Conservation (phyloP, 2,113 vertebrate species). For the Spilogale gracilis region DNA sequence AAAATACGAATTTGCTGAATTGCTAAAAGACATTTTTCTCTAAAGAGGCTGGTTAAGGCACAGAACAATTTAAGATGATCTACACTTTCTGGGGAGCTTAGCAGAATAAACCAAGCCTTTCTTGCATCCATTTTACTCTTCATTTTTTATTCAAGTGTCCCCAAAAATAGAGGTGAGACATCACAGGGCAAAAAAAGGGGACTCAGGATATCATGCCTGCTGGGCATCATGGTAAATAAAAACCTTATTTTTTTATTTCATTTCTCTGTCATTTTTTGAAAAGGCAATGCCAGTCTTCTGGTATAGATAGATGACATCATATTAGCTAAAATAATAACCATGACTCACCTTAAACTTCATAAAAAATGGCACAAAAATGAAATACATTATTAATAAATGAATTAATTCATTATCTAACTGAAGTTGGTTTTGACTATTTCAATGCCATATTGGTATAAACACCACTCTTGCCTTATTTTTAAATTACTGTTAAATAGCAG, state of each 20-base stretch:
- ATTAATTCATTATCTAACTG: slow-evolving; percentile 67
- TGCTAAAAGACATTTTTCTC: background rate
- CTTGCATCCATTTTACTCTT: background rate
- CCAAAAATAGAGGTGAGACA: background rate
- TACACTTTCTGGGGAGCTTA: background rate
- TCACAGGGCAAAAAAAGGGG: background rate
- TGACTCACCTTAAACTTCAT: background rate
- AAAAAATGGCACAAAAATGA: slow-evolving; percentile 57
- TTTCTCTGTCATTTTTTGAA: slow-evolving; percentile 45
- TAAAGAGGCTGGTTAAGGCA: background rate
- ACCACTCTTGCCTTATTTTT: slow-evolving; percentile 31
- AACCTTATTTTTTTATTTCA: background rate
- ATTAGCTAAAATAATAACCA: slow-evolving; percentile 58
- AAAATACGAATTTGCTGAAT: background rate
- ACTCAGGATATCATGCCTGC: background rate
- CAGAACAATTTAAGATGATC: background rate
- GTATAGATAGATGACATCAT: slow-evolving; percentile 20
- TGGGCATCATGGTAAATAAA: slow-evolving; percentile 6
- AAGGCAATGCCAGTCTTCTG: slow-evolving; percentile 8
- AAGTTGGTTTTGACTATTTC: slow-evolving; percentile 56
- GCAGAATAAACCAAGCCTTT: background rate
- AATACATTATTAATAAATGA: slow-evolving; percentile 46
- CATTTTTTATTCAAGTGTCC: background rate
- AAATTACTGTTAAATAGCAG: slow-evolving; percentile 66
- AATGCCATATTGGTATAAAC: slow-evolving; percentile 45